Evolutionary conservation across 2,113 vertebrate species (phyloP), one percentile per base, ranked within the genome.

Genomic region (Elephantulus edwardii): DNA sequence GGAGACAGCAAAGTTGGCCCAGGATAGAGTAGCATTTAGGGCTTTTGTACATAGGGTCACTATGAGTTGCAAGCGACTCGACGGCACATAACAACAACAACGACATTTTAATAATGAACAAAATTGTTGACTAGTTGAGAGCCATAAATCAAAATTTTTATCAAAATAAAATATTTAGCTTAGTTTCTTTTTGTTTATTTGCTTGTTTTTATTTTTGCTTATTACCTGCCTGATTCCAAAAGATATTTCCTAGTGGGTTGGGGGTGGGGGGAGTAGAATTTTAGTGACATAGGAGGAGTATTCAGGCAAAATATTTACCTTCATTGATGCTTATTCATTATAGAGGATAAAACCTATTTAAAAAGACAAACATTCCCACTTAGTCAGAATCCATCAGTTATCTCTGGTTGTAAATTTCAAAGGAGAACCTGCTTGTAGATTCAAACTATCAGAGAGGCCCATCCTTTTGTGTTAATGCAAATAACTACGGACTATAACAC

Each of bases 251-350:
- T 90, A 9, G 44, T 70, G 14, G 33, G 42, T 40, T 88, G 20
- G 54, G n/a, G 68, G 35, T n/a, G n/a, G 64, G n/a, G 19, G 66
- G 42, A 79, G 10, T 1, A 70, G 14, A 64, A 84, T 62, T 74
- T 92, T 83, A 90, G 48, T 88, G 62, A 90, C 66, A 44, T 56
- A 90, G 78, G 1, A 60, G 14, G 26, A 38, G 26, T 60, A 2
- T 62, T 88, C 86, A 78, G 42, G 88, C 11, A 66, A 75, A 89
- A 66, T 83, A 86, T 83, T 90, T 92, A 86, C 28, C 22, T 26
- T 72, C 70, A 60, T 10, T 86, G 35, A 88, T 94, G 16, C 22
- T 68, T 19, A 8, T 88, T 83, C 84, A 88, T 72, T 91, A 30
- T 72, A 83, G 26, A 92, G 26, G 38, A 77, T 70, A 79, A 83